Conservation (phyloP, 1,140 invertebrate species). For the Venustaconcha ellipsiformis region DNA sequence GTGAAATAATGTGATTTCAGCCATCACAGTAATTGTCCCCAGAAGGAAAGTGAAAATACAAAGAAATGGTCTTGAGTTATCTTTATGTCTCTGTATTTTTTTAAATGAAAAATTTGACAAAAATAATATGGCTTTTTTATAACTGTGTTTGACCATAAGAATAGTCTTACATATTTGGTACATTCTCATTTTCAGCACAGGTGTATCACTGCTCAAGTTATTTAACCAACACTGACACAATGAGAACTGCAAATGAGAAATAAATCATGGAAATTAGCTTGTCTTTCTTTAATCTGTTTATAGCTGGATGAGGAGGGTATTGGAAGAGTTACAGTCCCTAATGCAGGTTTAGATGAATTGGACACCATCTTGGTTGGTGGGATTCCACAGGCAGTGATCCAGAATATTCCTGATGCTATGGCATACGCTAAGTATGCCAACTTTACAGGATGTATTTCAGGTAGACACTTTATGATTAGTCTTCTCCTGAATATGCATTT, state of each 20-base stretch:
- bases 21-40: no score
- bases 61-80: no score
- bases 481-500: no score
- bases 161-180: no score
- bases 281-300: constrained; percentile 2
- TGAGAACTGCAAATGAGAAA: neutral
- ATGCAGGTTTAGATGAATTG: constrained; percentile 32
- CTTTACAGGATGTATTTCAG: constrained; percentile 61
- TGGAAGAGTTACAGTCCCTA: constrained; percentile 28
- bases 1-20: no score
- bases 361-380: constrained; percentile 46
- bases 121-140: no score
- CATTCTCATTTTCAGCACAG: no score
- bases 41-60: no score
- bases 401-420: constrained; percentile 26
- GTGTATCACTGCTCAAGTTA: no score
- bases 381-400: constrained; percentile 30
- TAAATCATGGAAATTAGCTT: neutral
- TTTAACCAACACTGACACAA: neutral
- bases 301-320: constrained; percentile 34
- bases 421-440: constrained; percentile 36
- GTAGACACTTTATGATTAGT: constrained; percentile 32
- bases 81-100: no score
- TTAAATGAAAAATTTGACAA: no score
- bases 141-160: no score